Base-by-base conservation (phyloP, 2,888 invertebrate genomes). In the Drosophila rubida region DNA sequence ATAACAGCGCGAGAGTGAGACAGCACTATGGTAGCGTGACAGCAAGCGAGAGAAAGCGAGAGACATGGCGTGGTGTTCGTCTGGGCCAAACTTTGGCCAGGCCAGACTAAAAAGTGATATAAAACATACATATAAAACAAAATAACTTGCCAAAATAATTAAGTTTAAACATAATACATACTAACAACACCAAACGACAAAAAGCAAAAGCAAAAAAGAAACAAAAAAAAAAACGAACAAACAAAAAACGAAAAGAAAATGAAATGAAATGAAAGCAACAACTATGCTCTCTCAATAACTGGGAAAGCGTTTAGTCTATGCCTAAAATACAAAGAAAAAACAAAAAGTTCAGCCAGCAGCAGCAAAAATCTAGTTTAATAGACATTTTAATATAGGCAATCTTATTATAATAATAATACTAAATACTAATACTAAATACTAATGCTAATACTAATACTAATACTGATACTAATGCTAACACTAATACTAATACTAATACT, bases 61-160 rank as follows among this genome's bases (percentile, higher is more conserved):
- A 60, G 35, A 25, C 48, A 39, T 32, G 25, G 37, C 57, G 50
- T 41, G 37, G 16, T 41, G 41, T 65, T 69, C 55, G 62, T 69
- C 63, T 59, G 75, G 46, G 55, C 67, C 57, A 63, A 58, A n/a
- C 37, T 60, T 75, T 62, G 71, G 67, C 63, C 71, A 80, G 80
- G 78, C 62, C 75, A 78, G 64, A 46, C 50, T 77, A 65, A 60
- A 62, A 65, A 73, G 86, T 82, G 82, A 82, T 85, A 85, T 76
- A 69, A 79, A 80, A 73, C 69, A 80, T 69, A 85, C 68, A 82
- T 69, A 71, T 69, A 77, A 60, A 64, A 69, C 45, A 82, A 69
- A 62, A 75, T 60, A 79, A 80, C 78, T 83, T 86, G 86, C 82
- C 86, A 83, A 83, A 83, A 80, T 83, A 83, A 76, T 83, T 83